phyloP scores from a whole-genome alignment of 23 tunicate species.

The Phallusia fumigata region DNA sequence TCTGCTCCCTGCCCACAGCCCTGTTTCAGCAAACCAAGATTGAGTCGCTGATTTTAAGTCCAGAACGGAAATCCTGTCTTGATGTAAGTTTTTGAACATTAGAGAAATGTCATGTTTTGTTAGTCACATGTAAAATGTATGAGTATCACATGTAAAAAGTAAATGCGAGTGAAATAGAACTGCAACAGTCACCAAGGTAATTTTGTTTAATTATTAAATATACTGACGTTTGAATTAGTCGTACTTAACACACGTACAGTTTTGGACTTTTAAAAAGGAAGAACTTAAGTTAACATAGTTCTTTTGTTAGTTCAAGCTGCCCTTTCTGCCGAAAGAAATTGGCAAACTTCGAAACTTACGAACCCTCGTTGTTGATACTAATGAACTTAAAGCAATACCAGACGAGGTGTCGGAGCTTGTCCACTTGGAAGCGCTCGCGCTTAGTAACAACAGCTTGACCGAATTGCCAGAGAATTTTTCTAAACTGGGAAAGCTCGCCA shows the following conservation, averaged over 20 bases:
- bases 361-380: conserved; percentile 72
- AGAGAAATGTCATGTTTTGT: too few species aligned
- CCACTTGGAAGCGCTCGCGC: conserved; percentile 52
- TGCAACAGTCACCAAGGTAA: too few species aligned
- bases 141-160: too few species aligned
- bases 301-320: conserved; percentile 66
- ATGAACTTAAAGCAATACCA: conserved; percentile 67
- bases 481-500: conserved; percentile 37
- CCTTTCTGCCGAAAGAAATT: conserved; percentile 66
- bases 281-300: too few species aligned
- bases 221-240: too few species aligned
- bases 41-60: conserved; percentile 64
- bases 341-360: conserved; percentile 46
- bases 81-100: conserved; percentile 43
- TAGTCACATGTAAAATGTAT: too few species aligned
- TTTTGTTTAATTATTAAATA: too few species aligned
- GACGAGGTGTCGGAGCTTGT: conserved; percentile 38
- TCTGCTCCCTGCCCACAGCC: conserved; percentile 23
- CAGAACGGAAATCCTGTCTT: conserved; percentile 72
- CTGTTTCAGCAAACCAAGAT: conserved; percentile 29
- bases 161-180: too few species aligned
- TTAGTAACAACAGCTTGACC: conserved; percentile 68
- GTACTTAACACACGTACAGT: too few species aligned
- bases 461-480: conserved; percentile 46
- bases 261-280: too few species aligned